Evolutionary conservation across 1,140 invertebrate genomes (phyloP), one percentile per base, ranked within the genome.

Genomic region (Aphis gossypii): DNA sequence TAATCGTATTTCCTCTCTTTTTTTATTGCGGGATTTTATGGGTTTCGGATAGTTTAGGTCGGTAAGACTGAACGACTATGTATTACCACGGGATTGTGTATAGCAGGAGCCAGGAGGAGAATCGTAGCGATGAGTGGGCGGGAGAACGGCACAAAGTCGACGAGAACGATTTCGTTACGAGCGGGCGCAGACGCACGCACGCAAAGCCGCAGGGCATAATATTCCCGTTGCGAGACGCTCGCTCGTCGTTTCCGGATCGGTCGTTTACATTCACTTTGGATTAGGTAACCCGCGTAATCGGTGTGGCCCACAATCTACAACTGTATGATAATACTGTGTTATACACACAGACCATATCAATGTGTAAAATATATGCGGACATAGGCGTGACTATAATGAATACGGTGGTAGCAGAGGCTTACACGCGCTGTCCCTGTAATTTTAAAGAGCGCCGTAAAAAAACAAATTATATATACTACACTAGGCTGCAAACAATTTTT

Each of bases 231-330:
- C 90, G 41, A 44, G 89, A 83, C 30, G 38, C 44, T 30, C 9
- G 25, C 41, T 25, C 41, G 18, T n/a, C 48, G 46, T 92, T 92
- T 92, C 91, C 91, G 91, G 91, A 83, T 92, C 41, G 76, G 41
- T 30, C 90, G 90, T 46, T 91, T 44, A 91, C 90, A 91, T 91
- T 91, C 91, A 51, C 91, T 92, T 92, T 92, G 56, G 60, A 92
- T 92, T 92, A 92, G 68, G 91, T 92, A 92, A 92, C 76, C 68
- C n/a, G 7, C 76, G 56, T 41, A 46, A 91, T 54, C 90, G 30
- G 86, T 35, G 60, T 21, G 41, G 30, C 56, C 54, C 90, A 91
- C 60, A n/a, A n/a, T 48, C 46, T 18, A n/a, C 18, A 25, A 87
- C 20, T 87, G 30, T n/a, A 84, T 44, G 23, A 84, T 84, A 41